These are phyloP conservation scores for Drosophila parvula DNA, from an alignment of 1,140 invertebrate genomes.

Conservation along the genomic window DNA sequence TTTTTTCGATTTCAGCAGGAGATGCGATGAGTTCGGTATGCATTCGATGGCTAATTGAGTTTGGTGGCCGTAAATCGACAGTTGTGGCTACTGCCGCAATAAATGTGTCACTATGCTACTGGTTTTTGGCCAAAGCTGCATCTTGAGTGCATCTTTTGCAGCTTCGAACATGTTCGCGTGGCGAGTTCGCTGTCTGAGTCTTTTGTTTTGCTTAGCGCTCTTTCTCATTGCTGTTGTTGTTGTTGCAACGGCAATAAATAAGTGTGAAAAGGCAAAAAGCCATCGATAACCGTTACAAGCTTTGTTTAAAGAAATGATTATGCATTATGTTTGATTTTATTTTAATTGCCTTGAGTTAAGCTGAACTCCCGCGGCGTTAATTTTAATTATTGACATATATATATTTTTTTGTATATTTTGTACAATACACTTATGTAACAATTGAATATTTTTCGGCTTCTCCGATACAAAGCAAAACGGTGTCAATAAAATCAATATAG, in stretches of 20 bases:
- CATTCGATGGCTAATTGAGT: conserved; percentile 68
- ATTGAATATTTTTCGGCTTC: conserved; percentile 22
- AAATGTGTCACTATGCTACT: conserved; percentile 69
- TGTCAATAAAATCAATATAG: conserved; percentile 77
- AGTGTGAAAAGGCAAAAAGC: conserved; percentile 46
- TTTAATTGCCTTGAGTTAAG: conserved; percentile 40
- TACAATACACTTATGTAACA: conserved; percentile 63
- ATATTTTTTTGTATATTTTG: conserved; percentile 44
- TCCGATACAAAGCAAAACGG: conserved; percentile 59
- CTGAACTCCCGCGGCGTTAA: conserved; percentile 11
- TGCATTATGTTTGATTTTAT: conserved; percentile 53
- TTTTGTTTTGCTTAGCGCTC: conserved; percentile 49
- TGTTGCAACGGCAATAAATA: conserved; percentile 9
- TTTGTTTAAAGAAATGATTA: conserved; percentile 63
- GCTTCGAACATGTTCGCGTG: conserved; percentile 46
- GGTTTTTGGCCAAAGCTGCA: conserved; percentile 32
- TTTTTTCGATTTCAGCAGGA: conserved; percentile 5
- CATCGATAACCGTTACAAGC: conserved; percentile 56
- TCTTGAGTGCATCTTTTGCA: conserved; percentile 19
- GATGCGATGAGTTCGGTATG: conserved; percentile 26
- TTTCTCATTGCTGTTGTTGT: background rate
- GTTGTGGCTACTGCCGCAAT: conserved; percentile 31
- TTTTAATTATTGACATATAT: conserved; percentile 32
- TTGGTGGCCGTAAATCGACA: conserved; percentile 40
- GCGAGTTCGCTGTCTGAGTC: conserved; percentile 69